These are phyloP conservation scores for Poecilia latipinna DNA, from an alignment of 2,113 vertebrate genomes.

Conservation along the genomic window DNA sequence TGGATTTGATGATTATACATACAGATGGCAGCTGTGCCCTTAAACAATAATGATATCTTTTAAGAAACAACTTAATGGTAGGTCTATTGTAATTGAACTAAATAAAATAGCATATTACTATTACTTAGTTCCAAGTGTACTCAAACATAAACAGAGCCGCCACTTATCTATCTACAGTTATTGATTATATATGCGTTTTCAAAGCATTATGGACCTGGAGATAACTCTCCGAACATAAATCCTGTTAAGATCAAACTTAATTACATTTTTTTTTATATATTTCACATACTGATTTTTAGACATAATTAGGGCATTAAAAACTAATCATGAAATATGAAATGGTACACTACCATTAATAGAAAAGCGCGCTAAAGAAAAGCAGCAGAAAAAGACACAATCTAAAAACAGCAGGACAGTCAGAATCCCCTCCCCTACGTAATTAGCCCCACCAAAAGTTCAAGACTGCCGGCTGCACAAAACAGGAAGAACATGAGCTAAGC, in stretches of 20 bases:
- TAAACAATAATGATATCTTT: constrained; percentile 69
- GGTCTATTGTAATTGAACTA: constrained; percentile 48
- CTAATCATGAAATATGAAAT: background rate
- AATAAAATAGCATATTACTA: constrained; percentile 64
- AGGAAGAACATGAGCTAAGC: too few species aligned
- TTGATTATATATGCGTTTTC: constrained; percentile 29
- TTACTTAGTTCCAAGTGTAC: constrained; percentile 36
- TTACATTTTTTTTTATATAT: background rate
- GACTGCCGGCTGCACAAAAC: too few species aligned
- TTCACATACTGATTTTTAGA: constrained; percentile 2
- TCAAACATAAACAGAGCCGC: constrained; percentile 57
- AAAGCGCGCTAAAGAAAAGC: background rate
- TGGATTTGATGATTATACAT: constrained; percentile 67
- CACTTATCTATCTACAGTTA: constrained; percentile 45
- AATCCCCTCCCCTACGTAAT: too few species aligned
- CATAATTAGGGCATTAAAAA: background rate
- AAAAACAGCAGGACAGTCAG: too few species aligned
- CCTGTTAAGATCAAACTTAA: background rate
- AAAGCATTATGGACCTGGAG: constrained; percentile 1
- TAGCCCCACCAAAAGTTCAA: too few species aligned
- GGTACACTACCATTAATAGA: background rate
- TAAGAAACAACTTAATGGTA: constrained; percentile 60
- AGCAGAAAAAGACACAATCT: too few species aligned
- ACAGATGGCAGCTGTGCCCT: constrained; percentile 51
- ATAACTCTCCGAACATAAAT: constrained; percentile 4